Evolutionary conservation across 2,797 vertebrate species (phyloP), one percentile per base, ranked within the genome.

Genomic region (Eutrigla gurnardus): DNA sequence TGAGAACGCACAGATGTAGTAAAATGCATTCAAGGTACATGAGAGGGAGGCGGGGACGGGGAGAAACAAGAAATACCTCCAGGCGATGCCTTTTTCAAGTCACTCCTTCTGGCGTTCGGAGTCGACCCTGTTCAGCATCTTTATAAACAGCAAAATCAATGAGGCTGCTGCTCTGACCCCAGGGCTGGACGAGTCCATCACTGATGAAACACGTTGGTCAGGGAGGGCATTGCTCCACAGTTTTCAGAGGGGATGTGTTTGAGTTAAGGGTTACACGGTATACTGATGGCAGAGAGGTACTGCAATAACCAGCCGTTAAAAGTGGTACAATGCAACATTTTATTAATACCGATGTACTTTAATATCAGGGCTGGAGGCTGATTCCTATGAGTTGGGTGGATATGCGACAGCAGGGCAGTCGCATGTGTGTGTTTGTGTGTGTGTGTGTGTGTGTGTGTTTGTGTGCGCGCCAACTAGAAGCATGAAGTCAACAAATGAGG

Each of bases 71-170:
- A 54, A 54, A 74, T 58, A 61, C 75, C 72, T 73, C 15, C 59
- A 67, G 87, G 72, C 65, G 15, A 5, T 63, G 70, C 53, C 77
- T 77, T 83, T 77, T 77, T 70, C 53, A 63, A 81, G 60, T 77
- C 77, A 65, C 71, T 80, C 46, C 35, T 84, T 62, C 75, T 87
- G 83, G 75, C 70, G 77, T 81, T 83, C 76, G 78, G 45, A 69
- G 65, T 55, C 78, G 73, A 78, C 64, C 73, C 79, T 86, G 86
- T 76, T 88, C 67, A 78, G 86, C 76, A 79, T 88, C 89, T 88
- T 87, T 79, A 84, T 86, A 87, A 86, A 82, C 82, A 84, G 86
- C 15, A 80, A 84, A 92, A 90, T 92, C 90, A 88, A 89, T 89
- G 83, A 77, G 73, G 85, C 72, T 62, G 14, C 81, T 32, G 57